Conservation (phyloP, 2,888 invertebrate genomes). For the Thecophora atra region DNA sequence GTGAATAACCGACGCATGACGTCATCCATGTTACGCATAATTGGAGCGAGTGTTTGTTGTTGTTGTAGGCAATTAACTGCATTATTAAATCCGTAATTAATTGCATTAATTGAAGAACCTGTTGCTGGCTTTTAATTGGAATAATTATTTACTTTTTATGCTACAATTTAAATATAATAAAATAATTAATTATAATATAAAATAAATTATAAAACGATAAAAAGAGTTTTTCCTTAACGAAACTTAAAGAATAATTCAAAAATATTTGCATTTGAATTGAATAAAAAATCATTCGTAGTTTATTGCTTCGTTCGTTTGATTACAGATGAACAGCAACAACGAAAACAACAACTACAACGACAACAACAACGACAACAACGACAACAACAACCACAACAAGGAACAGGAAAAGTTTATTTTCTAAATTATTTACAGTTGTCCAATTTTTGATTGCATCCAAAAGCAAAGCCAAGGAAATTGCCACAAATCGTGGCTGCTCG, state of each 20-base stretch:
- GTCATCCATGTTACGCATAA: constrained; percentile 20
- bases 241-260: too few species aligned
- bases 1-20: constrained; percentile 23
- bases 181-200: too few species aligned
- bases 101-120: too few species aligned
- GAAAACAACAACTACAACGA: not conserved
- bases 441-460: constrained; percentile 24
- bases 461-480: not conserved
- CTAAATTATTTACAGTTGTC: constrained; percentile 29
- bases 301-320: too few species aligned
- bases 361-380: not conserved
- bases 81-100: too few species aligned
- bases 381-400: not conserved
- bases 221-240: too few species aligned
- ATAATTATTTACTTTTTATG: too few species aligned
- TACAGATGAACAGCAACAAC: not conserved
- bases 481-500: not conserved
- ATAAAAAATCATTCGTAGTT: too few species aligned
- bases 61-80: not conserved
- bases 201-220: too few species aligned
- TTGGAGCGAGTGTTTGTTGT: constrained; percentile 14
- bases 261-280: too few species aligned
- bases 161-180: too few species aligned
- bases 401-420: not conserved
- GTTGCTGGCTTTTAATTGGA: too few species aligned